A percentile compares a stretch with the other conserved stretches of the same genome.
Conservation (phyloP, 1,140 invertebrate species). For the Drosophila serrata region DNA sequence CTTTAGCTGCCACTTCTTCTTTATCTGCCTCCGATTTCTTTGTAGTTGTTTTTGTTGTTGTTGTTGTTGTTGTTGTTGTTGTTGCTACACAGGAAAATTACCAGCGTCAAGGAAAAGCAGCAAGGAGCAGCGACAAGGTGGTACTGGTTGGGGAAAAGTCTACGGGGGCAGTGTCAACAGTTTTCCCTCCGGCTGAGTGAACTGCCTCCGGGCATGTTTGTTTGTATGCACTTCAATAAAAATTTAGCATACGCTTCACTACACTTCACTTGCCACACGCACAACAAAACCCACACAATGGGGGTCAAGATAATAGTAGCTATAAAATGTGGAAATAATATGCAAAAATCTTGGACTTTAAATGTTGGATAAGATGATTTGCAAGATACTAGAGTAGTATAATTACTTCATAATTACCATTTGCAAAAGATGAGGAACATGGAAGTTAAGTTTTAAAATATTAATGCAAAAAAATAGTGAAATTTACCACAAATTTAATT, state of each 20-base stretch:
- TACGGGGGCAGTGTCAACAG: slow-evolving; percentile 50
- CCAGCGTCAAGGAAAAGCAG: slow-evolving; percentile 39
- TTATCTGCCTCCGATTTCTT: slow-evolving; percentile 12
- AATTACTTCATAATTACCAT: too few relatives aligned
- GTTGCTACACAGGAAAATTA: slow-evolving; percentile 56
- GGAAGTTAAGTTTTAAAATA: neutral
- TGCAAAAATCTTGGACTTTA: neutral
- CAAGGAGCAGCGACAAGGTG: neutral
- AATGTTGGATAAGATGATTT: neutral
- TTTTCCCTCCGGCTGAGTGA: slow-evolving; percentile 49
- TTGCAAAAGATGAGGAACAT: too few relatives aligned
- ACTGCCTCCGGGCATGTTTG: slow-evolving; percentile 63
- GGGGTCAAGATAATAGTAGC: neutral
- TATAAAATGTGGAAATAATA: neutral
- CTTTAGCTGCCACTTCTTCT: slow-evolving; percentile 22
- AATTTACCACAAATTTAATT: too few relatives aligned
- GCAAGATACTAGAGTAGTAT: too few relatives aligned
- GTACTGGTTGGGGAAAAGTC: slow-evolving; percentile 11
- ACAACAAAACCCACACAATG: slow-evolving; percentile 5
- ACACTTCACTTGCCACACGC: slow-evolving; percentile 72
- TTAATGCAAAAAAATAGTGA: neutral
- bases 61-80: slow-evolving; percentile 5
- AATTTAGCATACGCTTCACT: slow-evolving; percentile 79
- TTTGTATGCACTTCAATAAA: slow-evolving; percentile 80
- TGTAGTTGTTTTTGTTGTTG: slow-evolving; percentile 16